A percentile compares a stretch with the other conserved stretches of the same genome.
These are phyloP conservation scores for Malurus melanocephalus DNA, from an alignment of 2,113 vertebrate genomes.

Conservation along the genomic window DNA sequence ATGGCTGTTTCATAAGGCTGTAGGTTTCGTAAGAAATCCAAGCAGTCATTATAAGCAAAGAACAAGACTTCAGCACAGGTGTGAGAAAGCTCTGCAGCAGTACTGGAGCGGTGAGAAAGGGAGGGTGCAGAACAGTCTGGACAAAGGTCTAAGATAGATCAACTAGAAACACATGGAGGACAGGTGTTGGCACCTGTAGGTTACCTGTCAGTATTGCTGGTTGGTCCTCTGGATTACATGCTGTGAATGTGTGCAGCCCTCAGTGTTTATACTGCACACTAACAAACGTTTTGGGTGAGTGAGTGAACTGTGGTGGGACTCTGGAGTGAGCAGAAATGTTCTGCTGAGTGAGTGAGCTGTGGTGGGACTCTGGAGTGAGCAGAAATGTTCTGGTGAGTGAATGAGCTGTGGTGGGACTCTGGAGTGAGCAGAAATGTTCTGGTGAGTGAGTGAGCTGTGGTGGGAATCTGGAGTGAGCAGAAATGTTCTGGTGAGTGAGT, in stretches of 20 bases:
- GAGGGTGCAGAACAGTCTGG: too few relatives aligned
- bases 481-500: neutral
- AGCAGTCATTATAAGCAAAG: neutral
- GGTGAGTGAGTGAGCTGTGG: too few relatives aligned
- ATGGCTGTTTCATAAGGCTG: neutral
- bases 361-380: too few relatives aligned
- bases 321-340: too few relatives aligned
- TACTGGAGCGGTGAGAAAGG: neutral
- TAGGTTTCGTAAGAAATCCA: neutral
- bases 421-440: neutral
- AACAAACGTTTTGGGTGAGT: neutral
- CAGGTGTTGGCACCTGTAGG: neutral
- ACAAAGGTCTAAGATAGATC: neutral
- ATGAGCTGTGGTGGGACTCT: neutral
- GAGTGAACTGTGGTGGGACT: neutral
- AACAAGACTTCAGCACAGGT: neutral
- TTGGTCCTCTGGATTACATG: rapidly evolving
- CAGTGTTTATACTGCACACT: neutral
- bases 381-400: neutral
- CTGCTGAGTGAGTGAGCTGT: neutral
- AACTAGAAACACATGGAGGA: neutral
- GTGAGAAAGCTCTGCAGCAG: neutral
- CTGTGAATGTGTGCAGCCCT: neutral
- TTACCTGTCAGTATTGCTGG: neutral
- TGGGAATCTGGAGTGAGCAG: neutral